Percentiles rank a stretch among this genome's conserved stretches.
Conservation (phyloP, 2,888 invertebrate species). For the Syritta pipiens region DNA sequence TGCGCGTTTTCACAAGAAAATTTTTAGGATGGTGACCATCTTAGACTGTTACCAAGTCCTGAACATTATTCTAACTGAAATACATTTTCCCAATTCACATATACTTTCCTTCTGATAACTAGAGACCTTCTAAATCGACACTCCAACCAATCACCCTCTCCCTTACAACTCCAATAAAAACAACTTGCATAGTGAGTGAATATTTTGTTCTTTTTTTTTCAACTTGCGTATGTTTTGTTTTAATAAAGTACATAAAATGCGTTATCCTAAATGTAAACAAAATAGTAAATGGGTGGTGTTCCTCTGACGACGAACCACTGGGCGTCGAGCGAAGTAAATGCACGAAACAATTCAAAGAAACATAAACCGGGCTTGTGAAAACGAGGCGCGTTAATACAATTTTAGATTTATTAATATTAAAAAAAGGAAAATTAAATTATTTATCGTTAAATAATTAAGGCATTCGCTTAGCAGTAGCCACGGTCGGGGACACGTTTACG, state of each 20-base stretch:
- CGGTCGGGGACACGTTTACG: constrained; percentile 92
- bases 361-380: constrained; percentile 33
- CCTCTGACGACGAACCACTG: background rate
- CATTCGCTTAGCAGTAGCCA: constrained; percentile 80
- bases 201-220: constrained; percentile 7
- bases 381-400: constrained; percentile 59
- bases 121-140: too few species aligned
- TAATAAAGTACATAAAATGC: constrained; percentile 29
- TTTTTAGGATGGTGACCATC: too few species aligned
- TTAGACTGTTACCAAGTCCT: too few species aligned
- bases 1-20: too few species aligned
- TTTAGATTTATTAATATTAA: constrained; percentile 42
- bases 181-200: too few species aligned
- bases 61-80: too few species aligned
- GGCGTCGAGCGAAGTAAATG: constrained; percentile 28
- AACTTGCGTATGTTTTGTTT: constrained; percentile 9
- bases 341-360: constrained; percentile 7
- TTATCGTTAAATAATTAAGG: constrained; percentile 25
- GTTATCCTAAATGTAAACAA: constrained; percentile 29
- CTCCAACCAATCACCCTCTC: too few species aligned
- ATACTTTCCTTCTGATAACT: too few species aligned
- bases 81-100: too few species aligned
- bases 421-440: constrained; percentile 50
- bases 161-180: too few species aligned
- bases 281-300: constrained; percentile 19